A percentile compares a stretch with the other conserved stretches of the same genome.
Conservation (phyloP, 2,888 invertebrate species). For the Amorpha juglandis region DNA sequence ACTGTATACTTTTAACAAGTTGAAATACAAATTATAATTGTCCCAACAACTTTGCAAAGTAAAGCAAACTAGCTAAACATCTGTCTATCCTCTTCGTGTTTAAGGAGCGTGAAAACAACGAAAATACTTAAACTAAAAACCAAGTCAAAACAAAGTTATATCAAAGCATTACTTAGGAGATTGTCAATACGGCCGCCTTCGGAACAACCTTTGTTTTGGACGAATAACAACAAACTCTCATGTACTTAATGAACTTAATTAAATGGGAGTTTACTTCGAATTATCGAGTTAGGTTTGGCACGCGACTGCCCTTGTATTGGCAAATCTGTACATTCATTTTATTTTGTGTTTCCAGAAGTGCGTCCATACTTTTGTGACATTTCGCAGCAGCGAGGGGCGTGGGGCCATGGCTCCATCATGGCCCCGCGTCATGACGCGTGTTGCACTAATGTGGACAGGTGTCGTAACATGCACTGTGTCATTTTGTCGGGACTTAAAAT, state of each 20-base stretch:
- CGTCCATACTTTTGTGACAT: too few species aligned
- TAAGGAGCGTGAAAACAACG: conserved; percentile 2
- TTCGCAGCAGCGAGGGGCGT: too few species aligned
- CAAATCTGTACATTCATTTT: too few species aligned
- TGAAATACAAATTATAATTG: neutral
- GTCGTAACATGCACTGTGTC: too few species aligned
- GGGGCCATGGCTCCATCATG: too few species aligned
- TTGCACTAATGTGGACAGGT: too few species aligned
- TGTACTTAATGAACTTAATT: conserved; percentile 25
- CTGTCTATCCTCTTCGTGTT: neutral
- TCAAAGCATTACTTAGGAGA: conserved; percentile 21
- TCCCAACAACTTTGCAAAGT: neutral
- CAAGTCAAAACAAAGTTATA: conserved; percentile 11
- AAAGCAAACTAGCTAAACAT: neutral
- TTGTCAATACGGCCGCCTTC: conserved; percentile 12
- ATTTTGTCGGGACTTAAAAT: too few species aligned
- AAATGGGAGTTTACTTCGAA: conserved; percentile 22
- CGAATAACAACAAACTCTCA: conserved; percentile 16
- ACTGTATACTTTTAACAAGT: too few species aligned
- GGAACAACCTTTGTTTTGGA: conserved; percentile 10
- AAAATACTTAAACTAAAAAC: conserved; percentile 15
- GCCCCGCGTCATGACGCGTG: too few species aligned
- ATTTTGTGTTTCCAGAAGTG: too few species aligned
- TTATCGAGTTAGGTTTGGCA: conserved; percentile 8
- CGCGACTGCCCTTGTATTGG: neutral